These are phyloP conservation scores for Agrotis clavis DNA, from an alignment of 2,888 invertebrate genomes.

Conservation along the genomic window DNA sequence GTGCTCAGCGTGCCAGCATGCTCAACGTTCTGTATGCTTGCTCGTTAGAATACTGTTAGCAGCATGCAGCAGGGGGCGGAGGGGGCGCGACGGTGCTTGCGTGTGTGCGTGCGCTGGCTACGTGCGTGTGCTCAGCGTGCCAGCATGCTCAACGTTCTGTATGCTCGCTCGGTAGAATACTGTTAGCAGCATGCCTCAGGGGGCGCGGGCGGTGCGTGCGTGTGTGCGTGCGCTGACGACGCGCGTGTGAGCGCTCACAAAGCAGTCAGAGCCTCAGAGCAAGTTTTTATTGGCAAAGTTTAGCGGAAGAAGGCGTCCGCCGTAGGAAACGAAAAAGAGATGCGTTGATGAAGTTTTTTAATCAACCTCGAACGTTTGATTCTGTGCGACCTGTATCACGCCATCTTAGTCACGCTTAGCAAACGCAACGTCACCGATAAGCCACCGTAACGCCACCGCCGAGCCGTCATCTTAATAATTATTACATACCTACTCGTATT, in stretches of 20 bases:
- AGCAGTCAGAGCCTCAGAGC: slow-evolving; percentile 31
- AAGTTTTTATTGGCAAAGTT: slow-evolving; percentile 80
- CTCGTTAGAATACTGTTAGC: too few relatives aligned
- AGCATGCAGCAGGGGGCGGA: neutral
- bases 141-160: too few relatives aligned
- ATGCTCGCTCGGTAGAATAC: too few relatives aligned
- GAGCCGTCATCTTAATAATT: too few relatives aligned
- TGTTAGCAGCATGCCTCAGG: neutral
- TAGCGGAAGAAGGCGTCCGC: slow-evolving; percentile 64
- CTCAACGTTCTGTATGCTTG: too few relatives aligned
- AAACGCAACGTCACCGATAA: too few relatives aligned
- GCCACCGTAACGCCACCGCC: neutral
- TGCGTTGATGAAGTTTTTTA: slow-evolving; percentile 80
- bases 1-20: too few relatives aligned
- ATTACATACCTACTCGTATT: too few relatives aligned
- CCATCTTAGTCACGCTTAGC: neutral
- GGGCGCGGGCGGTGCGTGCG: neutral
- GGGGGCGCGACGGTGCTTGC: neutral
- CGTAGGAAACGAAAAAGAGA: slow-evolving; percentile 66
- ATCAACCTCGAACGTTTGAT: slow-evolving; percentile 67
- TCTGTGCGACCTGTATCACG: slow-evolving; percentile 14
- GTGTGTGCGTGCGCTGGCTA: too few relatives aligned
- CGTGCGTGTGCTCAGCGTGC: too few relatives aligned
- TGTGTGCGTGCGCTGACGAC: neutral
- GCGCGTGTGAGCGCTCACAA: neutral